A percentile compares a stretch with the other conserved stretches of the same genome.
These are phyloP conservation scores for Lucilia sericata DNA, from an alignment of 1,140 invertebrate genomes.

Conservation along the genomic window DNA sequence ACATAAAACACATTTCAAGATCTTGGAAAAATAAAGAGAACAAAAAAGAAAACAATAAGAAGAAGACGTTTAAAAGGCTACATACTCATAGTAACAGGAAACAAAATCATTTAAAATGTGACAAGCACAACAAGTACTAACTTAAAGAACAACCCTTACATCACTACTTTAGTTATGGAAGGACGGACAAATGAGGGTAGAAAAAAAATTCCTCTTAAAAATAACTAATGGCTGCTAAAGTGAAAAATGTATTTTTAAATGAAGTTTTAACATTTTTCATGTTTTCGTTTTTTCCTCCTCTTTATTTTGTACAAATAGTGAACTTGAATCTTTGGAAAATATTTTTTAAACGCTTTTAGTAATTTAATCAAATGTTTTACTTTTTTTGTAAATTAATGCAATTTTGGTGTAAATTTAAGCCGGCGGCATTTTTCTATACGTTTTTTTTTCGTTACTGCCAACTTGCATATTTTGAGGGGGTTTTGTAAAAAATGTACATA, in stretches of 20 bases:
- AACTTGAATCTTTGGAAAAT: neutral
- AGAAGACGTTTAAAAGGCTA: neutral
- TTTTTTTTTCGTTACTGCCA: neutral
- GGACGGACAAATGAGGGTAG: neutral
- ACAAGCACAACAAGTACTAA: neutral
- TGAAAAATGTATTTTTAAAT: constrained; percentile 18
- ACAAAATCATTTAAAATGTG: neutral
- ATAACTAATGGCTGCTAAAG: constrained; percentile 15
- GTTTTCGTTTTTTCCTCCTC: neutral
- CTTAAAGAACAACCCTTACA: neutral
- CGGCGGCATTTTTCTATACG: neutral
- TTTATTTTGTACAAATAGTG: neutral
- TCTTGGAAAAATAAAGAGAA: neutral
- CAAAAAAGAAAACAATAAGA: neutral
- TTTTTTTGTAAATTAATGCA: neutral
- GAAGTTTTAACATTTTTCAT: neutral
- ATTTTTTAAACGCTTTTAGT: neutral
- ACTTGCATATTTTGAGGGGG: neutral
- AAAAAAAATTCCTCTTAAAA: neutral
- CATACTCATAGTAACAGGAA: neutral
- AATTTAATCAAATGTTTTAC: constrained; percentile 1
- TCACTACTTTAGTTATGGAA: neutral
- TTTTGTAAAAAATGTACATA: too few relatives aligned
- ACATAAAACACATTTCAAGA: constrained; percentile 37
- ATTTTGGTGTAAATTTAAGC: constrained; percentile 11